A percentile compares a stretch with the other conserved stretches of the same genome.
Evolutionary conservation across 35 echinoderm and acorn worm genomes (phyloP).

Genomic region (Diadema setosum): DNA sequence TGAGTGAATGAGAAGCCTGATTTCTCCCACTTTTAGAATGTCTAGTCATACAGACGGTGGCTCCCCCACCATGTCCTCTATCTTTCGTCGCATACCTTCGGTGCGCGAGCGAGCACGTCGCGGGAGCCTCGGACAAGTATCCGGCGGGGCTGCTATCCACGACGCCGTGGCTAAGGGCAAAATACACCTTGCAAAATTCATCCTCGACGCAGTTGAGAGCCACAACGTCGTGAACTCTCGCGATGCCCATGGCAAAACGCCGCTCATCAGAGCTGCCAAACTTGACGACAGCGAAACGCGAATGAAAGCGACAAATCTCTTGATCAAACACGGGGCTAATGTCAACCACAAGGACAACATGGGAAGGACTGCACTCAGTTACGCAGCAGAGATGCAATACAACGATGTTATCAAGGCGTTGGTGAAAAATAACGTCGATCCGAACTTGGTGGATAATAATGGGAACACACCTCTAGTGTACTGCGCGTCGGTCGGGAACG

Average conservation of each 20-base stretch:
- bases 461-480: constrained; percentile 79
- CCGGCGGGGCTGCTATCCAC: constrained; percentile 72
- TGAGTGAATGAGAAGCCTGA: neutral
- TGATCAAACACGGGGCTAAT: constrained; percentile 64
- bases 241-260: constrained; percentile 88
- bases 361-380: constrained; percentile 86
- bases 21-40: neutral
- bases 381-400: constrained; percentile 69
- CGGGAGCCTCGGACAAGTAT: constrained; percentile 76
- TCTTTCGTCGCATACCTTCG: constrained; percentile 56
- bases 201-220: constrained; percentile 86
- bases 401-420: constrained; percentile 65
- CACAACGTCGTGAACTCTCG: constrained; percentile 58
- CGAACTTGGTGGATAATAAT: constrained; percentile 84
- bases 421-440: constrained; percentile 91
- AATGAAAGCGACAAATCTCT: constrained; percentile 34
- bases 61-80: constrained; percentile 2
- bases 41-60: neutral
- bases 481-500: constrained; percentile 60
- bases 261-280: constrained; percentile 73
- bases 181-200: constrained; percentile 82
- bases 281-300: constrained; percentile 39
- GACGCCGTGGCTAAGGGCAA: constrained; percentile 93
- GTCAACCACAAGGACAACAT: constrained; percentile 84
- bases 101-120: constrained; percentile 26